Evolutionary conservation across 2,888 invertebrate genomes (phyloP).

Genomic region (Zygothrica quintamaculata): DNA sequence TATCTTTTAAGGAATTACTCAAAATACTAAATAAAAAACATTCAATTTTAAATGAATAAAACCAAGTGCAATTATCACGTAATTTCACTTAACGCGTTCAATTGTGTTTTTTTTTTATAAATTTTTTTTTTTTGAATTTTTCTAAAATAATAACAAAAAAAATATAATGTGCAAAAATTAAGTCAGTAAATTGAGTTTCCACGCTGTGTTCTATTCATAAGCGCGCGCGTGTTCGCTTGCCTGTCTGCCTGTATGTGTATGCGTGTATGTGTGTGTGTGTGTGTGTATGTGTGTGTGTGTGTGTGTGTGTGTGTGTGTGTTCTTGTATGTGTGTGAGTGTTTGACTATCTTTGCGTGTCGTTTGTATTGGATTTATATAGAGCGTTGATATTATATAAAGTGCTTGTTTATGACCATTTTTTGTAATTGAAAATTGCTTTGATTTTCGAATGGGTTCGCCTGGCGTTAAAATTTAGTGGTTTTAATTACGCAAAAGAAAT

Average conservation of each 20-base stretch:
- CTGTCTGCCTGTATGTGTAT: conserved; percentile 27
- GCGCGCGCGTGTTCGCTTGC: conserved; percentile 48
- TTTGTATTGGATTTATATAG: conserved; percentile 40
- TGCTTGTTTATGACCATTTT: conserved; percentile 48
- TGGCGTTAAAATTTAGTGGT: background rate
- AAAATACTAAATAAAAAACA: conserved; percentile 3
- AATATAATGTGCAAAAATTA: conserved; percentile 30
- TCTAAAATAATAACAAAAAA: too few species aligned
- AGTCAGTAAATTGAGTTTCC: conserved; percentile 39
- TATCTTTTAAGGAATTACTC: conserved; percentile 10
- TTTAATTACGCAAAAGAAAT: conserved; percentile 36
- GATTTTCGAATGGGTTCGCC: conserved; percentile 37
- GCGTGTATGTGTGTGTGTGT: conserved; percentile 12
- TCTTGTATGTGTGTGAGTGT: conserved; percentile 26
- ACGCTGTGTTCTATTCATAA: conserved; percentile 37
- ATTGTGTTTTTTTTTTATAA: conserved; percentile 2
- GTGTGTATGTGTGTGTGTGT: conserved; percentile 21
- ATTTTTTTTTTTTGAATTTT: conserved; percentile 20
- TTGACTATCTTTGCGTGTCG: conserved; percentile 29
- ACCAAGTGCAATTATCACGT: conserved; percentile 6
- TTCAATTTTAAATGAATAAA: too few species aligned
- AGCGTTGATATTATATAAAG: conserved; percentile 71
- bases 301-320: conserved; percentile 19
- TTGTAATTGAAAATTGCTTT: conserved; percentile 41
- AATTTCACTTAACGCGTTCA: conserved; percentile 12